A percentile compares a stretch with the other conserved stretches of the same genome.
Conservation (phyloP, 53 echinoderm and acorn worm genomes). For the Antedon mediterranea region DNA sequence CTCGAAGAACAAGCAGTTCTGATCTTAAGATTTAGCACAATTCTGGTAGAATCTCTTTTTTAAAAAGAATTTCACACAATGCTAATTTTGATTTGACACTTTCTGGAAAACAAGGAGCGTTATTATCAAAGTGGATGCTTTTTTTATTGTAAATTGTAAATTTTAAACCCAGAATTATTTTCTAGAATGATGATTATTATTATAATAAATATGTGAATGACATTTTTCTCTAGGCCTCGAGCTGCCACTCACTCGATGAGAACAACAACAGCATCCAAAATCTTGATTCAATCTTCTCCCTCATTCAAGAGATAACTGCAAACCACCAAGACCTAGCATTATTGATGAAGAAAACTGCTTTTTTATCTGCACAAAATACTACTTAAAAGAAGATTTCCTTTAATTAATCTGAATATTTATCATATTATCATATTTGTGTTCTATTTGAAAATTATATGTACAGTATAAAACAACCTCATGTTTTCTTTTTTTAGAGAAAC, state of each 20-base stretch:
- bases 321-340: background rate
- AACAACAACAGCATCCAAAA: background rate
- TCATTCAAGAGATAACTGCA: background rate
- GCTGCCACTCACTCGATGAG: background rate
- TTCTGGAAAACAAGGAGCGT: too few relatives aligned
- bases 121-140: too few relatives aligned
- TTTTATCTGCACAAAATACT: background rate
- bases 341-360: background rate
- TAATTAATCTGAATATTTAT: background rate
- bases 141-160: too few relatives aligned
- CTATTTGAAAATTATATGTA: too few relatives aligned
- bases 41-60: too few relatives aligned
- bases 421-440: background rate
- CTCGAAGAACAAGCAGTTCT: too few relatives aligned
- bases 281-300: background rate
- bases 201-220: background rate
- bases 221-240: background rate
- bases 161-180: too few relatives aligned
- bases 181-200: too few relatives aligned
- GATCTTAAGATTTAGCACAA: too few relatives aligned
- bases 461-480: too few relatives aligned
- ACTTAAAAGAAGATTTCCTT: background rate
- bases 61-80: too few relatives aligned
- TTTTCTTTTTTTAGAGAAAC: background rate
- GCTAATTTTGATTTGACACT: too few relatives aligned